These are phyloP conservation scores for Agriopis marginaria DNA, from an alignment of 2,888 invertebrate species.

Conservation along the genomic window DNA sequence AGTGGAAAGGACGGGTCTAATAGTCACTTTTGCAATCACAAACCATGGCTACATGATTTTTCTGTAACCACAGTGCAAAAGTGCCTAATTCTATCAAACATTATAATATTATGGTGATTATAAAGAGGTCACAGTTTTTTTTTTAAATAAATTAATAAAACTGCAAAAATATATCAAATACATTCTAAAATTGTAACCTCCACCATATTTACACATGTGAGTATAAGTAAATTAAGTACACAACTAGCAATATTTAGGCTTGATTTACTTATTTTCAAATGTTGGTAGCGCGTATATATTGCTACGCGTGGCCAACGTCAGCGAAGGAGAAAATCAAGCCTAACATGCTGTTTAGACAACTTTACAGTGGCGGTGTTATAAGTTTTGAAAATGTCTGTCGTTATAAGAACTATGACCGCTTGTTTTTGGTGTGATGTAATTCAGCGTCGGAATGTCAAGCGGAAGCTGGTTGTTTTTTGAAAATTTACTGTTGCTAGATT, in stretches of 20 bases:
- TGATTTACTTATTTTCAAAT: no score
- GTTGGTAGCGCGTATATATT: not conserved
- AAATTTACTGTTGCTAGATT: conserved; percentile 62
- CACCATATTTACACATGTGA: conserved; percentile 46
- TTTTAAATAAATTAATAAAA: conserved; percentile 38
- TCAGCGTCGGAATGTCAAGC: conserved; percentile 76
- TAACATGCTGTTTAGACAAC: no score
- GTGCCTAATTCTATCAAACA: conserved; percentile 36
- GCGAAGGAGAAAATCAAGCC: no score
- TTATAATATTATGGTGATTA: conserved; percentile 9
- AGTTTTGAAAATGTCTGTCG: conserved; percentile 83
- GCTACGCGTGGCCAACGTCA: not conserved
- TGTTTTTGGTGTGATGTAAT: conserved; percentile 81
- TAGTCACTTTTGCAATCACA: conserved; percentile 36
- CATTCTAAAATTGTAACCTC: conserved; percentile 37
- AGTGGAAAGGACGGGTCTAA: conserved; percentile 44
- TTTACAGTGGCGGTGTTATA: conserved; percentile 67
- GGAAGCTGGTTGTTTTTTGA: conserved; percentile 65
- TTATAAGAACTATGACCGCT: conserved; percentile 68
- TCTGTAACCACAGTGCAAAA: conserved; percentile 29
- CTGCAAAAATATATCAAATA: conserved; percentile 36
- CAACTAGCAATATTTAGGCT: not conserved
- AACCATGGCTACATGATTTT: conserved; percentile 7
- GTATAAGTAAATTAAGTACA: conserved; percentile 69
- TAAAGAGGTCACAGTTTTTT: conserved; percentile 28